These are phyloP conservation scores for Calcarius lapponicus DNA, from an alignment of 2,797 vertebrate species.

Conservation along the genomic window DNA sequence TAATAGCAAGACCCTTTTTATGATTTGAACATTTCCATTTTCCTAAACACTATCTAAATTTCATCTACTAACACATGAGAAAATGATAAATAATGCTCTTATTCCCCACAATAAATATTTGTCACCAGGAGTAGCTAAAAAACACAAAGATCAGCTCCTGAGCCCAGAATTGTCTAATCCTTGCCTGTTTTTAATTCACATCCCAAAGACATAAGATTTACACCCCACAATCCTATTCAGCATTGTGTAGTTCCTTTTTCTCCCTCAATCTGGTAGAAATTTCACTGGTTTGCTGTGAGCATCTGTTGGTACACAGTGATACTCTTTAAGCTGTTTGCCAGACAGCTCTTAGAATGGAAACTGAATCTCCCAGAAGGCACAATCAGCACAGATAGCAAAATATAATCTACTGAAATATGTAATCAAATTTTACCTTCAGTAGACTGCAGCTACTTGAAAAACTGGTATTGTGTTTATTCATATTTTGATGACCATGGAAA, in stretches of 20 bases:
- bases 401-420: neutral
- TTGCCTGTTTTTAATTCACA: neutral
- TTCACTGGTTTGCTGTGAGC: neutral
- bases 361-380: neutral
- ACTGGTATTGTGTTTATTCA: neutral
- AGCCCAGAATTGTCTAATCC: neutral
- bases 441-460: neutral
- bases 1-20: neutral
- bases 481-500: neutral
- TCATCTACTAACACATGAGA: neutral
- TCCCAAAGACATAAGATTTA: neutral
- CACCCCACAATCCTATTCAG: neutral
- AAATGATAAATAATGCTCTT: neutral
- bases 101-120: neutral
- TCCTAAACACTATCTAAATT: neutral
- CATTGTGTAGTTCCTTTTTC: neutral
- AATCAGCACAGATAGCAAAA: neutral
- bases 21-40: neutral
- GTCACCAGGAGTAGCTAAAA: neutral
- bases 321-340: neutral
- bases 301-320: neutral
- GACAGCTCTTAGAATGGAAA: neutral
- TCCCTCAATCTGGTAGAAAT: neutral
- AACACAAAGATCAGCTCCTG: neutral
- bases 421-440: neutral